Base-by-base conservation (phyloP, 2,888 invertebrate genomes). In the Cryptus armator region DNA sequence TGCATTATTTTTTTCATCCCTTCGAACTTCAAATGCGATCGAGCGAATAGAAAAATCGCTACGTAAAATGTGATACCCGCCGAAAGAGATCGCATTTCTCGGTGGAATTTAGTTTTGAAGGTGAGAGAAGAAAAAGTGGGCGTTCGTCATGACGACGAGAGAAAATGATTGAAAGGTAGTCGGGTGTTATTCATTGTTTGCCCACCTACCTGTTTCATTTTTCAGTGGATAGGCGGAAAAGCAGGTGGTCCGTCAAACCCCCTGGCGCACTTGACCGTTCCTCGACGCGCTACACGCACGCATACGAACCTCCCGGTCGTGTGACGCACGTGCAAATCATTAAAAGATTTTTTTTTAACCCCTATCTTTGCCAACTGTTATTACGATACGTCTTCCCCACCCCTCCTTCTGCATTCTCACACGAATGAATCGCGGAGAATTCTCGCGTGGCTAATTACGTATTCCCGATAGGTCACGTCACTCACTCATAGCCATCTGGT, bases 61-160 rank as follows among this genome's bases (percentile, higher is more conserved):
- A 12, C 67, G 53, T 46, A 59, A 67, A 67, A 53, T 44, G 70
- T 44, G 29, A 82, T 59, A 66, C 29, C 44, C 9, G 71, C 67
- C 37, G 76, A 19, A 44, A 56, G 77, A 59, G 82, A 83, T 85
- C 82, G 76, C 72, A 48, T 82, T 85, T 83, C 80, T 75, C 67
- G 10, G 37, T 80, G 76, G 80, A 83, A 85, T 85, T 79, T 76
- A 53, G 71, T 72, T 76, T 82, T 79, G 75, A 76, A 72, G 70
- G 76, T 62, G 80, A 59, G 37, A 43, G 24, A 79, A 51, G 71
- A 56, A 14, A 53, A n/a, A 64, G 10, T n/a, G 19, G 43, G 77
- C 71, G 76, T 59, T 37, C 37, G 72, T 16, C 1, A 59, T 6
- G 53, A 32, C 51, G 66, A 67, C 43, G 62, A 14, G 82, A 19